Evolutionary conservation across 2,888 invertebrate genomes (phyloP).

Genomic region (Thereva nobilitata): DNA sequence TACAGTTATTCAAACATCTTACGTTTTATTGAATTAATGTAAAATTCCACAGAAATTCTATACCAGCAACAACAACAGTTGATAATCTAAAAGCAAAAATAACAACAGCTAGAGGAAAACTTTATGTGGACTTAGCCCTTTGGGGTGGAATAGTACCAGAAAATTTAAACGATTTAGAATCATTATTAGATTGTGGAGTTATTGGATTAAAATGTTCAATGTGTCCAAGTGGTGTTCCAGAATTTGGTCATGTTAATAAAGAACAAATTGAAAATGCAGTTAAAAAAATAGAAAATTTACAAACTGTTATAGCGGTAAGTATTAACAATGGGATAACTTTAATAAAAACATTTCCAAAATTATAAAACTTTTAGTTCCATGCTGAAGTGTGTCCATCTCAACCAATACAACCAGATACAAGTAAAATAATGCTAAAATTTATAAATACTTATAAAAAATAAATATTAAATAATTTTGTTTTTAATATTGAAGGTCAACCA

Average conservation of each 20-base stretch:
- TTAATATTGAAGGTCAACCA: slow-evolving; percentile 55
- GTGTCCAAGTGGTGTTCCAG: slow-evolving; percentile 69
- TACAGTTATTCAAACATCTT: background rate
- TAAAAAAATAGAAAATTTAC: slow-evolving; percentile 63
- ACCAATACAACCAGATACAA: slow-evolving; percentile 45
- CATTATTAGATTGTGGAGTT: slow-evolving; percentile 67
- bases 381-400: slow-evolving; percentile 65
- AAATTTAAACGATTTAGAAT: slow-evolving; percentile 65
- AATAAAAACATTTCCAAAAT: too few relatives aligned
- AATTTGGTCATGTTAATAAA: slow-evolving; percentile 67
- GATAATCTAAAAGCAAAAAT: slow-evolving; percentile 66
- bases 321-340: too few relatives aligned
- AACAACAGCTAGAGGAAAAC: slow-evolving; percentile 62
- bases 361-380: slow-evolving; percentile 65
- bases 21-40: background rate
- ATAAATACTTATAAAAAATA: too few relatives aligned
- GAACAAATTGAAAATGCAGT: slow-evolving; percentile 65
- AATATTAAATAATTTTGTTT: too few relatives aligned
- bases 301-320: slow-evolving; percentile 67
- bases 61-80: slow-evolving; percentile 71
- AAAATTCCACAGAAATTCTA: slow-evolving; percentile 64
- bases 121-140: slow-evolving; percentile 73
- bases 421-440: slow-evolving; percentile 11
- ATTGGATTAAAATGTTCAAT: slow-evolving; percentile 77
- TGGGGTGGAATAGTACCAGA: slow-evolving; percentile 79